phyloP scores from a whole-genome alignment of 2,113 vertebrate genomes.

The Dryoscopus gambensis region DNA sequence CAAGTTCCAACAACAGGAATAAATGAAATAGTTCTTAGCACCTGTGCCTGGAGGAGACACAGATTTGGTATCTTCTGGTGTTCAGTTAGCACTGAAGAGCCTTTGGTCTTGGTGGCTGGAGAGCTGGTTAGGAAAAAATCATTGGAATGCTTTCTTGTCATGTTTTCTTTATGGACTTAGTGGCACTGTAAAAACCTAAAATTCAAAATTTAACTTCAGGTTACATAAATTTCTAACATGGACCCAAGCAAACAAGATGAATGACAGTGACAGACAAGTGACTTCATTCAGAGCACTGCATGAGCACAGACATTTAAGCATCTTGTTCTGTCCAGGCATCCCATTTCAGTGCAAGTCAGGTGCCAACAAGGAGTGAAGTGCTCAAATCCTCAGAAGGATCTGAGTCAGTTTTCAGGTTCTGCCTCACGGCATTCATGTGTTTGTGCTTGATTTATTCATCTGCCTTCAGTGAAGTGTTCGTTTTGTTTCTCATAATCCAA shows the following conservation, averaged over 20 bases:
- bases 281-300: not conserved
- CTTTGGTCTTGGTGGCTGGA: not conserved
- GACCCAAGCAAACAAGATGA: not conserved
- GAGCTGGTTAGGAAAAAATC: slow-evolving; percentile 10
- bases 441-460: not conserved
- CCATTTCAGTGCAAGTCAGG: not conserved
- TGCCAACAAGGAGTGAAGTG: not conserved
- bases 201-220: not conserved
- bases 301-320: not conserved
- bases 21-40: not conserved
- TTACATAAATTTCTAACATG: not conserved
- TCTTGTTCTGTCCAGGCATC: not conserved
- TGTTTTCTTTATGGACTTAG: not conserved
- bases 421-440: not conserved
- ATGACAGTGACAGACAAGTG: not conserved
- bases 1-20: not conserved
- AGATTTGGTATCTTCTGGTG: not conserved
- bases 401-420: not conserved
- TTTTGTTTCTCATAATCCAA: not conserved
- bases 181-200: not conserved
- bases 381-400: not conserved
- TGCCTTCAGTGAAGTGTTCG: not conserved
- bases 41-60: not conserved
- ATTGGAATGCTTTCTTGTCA: not conserved
- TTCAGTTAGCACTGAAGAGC: not conserved